Conservation (phyloP, 1,140 invertebrate genomes). For the Bombus fervidus region DNA sequence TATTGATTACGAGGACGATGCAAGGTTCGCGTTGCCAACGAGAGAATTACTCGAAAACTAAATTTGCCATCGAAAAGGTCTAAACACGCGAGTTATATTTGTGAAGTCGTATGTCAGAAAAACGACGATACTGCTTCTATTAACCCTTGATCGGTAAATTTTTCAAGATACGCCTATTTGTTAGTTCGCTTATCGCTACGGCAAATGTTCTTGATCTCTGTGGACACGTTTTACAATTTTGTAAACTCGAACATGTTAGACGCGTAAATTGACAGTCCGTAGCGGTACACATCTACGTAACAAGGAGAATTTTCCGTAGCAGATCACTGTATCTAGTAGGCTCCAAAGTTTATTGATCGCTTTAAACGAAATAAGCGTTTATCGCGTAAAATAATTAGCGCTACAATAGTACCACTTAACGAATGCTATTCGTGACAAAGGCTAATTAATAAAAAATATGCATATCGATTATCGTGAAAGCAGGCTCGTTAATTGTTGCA, state of each 20-base stretch:
- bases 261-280: too few relatives aligned
- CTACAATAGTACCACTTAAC: neutral
- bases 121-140: neutral
- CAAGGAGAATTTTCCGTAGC: neutral
- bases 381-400: neutral
- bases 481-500: neutral
- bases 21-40: neutral
- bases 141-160: neutral
- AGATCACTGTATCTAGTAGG: neutral
- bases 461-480: neutral
- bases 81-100: too few relatives aligned
- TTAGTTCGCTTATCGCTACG: neutral
- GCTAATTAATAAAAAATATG: neutral
- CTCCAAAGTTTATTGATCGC: neutral
- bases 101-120: neutral
- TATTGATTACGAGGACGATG: conserved; percentile 5
- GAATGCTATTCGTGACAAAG: neutral
- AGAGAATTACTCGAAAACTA: neutral
- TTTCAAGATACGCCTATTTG: neutral
- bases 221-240: neutral
- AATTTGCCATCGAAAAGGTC: neutral
- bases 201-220: neutral
- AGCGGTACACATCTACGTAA: fast-evolving
- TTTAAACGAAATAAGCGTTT: neutral
- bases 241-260: neutral